Conservation (phyloP, 2,113 vertebrate species). For the Oncorhynchus masou region DNA sequence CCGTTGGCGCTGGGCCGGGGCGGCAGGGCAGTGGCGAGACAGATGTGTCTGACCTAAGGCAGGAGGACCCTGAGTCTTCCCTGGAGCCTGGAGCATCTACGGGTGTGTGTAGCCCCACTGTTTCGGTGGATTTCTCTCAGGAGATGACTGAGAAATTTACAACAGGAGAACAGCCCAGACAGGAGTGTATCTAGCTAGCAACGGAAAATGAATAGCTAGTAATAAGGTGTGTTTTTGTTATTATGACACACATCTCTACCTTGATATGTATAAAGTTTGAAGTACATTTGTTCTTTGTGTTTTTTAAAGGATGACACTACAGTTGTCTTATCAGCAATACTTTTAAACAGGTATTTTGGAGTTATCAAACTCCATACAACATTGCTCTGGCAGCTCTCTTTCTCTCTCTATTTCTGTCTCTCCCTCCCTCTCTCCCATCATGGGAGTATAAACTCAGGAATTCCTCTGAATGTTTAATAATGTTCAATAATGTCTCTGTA, state of each 20-base stretch:
- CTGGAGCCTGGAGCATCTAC: slow-evolving; percentile 75
- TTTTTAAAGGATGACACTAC: slow-evolving; percentile 53
- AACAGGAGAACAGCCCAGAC: slow-evolving; percentile 86
- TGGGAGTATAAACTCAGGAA: slow-evolving; percentile 94
- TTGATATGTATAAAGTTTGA: slow-evolving; percentile 42
- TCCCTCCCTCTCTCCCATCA: background rate
- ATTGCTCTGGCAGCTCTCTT: slow-evolving; percentile 56
- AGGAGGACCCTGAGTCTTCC: slow-evolving; percentile 68
- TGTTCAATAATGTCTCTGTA: slow-evolving; percentile 78
- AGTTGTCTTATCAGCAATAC: slow-evolving; percentile 68
- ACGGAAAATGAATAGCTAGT: slow-evolving; percentile 19
- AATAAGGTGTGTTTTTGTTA: slow-evolving; percentile 22
- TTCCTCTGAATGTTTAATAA: slow-evolving; percentile 92
- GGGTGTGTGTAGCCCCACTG: slow-evolving; percentile 84
- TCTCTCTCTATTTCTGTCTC: slow-evolving; percentile 11
- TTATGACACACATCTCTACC: slow-evolving; percentile 44
- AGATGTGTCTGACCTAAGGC: slow-evolving; percentile 38
- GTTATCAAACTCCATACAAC: slow-evolving; percentile 18
- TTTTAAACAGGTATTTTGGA: slow-evolving; percentile 59
- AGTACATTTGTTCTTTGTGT: slow-evolving; percentile 36
- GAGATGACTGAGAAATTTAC: slow-evolving; percentile 97
- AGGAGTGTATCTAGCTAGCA: slow-evolving; percentile 76
- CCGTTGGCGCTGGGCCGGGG: slow-evolving; percentile 23
- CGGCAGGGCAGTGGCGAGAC: slow-evolving; percentile 33
- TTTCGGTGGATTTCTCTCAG: slow-evolving; percentile 95